Evolutionary conservation across 2,113 vertebrate species (phyloP).

Genomic region (Ochotona princeps): DNA sequence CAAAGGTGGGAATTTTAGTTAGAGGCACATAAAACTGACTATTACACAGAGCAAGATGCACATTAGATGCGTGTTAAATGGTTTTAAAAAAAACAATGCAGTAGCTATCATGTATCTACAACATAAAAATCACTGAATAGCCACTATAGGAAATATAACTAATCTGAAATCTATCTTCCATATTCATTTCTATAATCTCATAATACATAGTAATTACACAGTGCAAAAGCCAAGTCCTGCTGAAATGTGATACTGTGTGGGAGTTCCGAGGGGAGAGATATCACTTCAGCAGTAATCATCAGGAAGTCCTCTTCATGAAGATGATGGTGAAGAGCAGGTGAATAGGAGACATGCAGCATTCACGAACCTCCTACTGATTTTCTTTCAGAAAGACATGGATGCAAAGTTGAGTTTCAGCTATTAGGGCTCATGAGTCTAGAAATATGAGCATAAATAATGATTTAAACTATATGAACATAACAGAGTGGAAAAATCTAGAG

Average conservation of each 20-base stretch:
- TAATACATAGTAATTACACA: conserved; percentile 7
- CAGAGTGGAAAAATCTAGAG: neutral
- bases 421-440: neutral
- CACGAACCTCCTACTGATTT: neutral
- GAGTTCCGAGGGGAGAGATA: neutral
- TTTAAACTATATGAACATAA: conserved; percentile 10
- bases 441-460: neutral
- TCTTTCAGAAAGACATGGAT: neutral
- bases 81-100: too few relatives aligned
- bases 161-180: neutral
- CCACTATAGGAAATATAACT: neutral
- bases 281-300: neutral
- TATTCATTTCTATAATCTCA: neutral
- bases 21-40: too few relatives aligned
- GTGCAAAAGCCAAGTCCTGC: neutral
- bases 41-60: neutral
- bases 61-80: neutral
- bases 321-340: neutral
- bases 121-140: neutral
- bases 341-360: neutral
- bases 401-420: conserved; percentile 3
- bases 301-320: neutral
- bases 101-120: neutral
- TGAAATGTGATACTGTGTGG: neutral
- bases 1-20: too few relatives aligned